Base-by-base conservation (phyloP, 2,888 invertebrate genomes). In the Tricholauxania praeusta region DNA sequence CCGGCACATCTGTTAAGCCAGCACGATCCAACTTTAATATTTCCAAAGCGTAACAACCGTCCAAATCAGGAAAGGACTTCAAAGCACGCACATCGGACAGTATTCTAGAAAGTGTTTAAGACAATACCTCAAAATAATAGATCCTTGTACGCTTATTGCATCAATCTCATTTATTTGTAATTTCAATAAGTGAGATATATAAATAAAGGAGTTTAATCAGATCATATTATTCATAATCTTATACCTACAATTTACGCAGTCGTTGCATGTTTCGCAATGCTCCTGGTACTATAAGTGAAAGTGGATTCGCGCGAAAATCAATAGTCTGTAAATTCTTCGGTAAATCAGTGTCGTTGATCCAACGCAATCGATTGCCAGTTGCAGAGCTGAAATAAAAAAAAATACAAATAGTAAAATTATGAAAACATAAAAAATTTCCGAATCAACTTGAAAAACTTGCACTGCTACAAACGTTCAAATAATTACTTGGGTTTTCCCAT, bases 21-120 rank as follows among this genome's bases (percentile, higher is more conserved):
- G 96, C 95, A 78, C 96, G 91, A 89, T 96, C 96, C 79, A 94
- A 89, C 79, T 93, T 91, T 80, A 98, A 89, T 78, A 93, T 90
- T 86, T 95, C 95, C 86, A 98, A 89, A 4, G 94, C 91, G 79
- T 85, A 84, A 32, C 94, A 93, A 63, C 95, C 96, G 83, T 93
- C 93, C 81, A 97, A 89, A 85, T 93, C 91, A 15, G 97, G 97
- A 88, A 98, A 94, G 79, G 89, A 89, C 75, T 91, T 91, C 84
- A 97, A 89, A 78, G 93, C 93, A 77, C 93, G 91, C 74, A 94
- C 93, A 88, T 96, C 96, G 60, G 97, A 96, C 78, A 98, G 86
- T 79, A 94, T 93, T 80, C 97, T 98, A 72, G 47, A 80, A 80
- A 10, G 59, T 0, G 6, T n/a, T 32, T 8, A 28, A 65, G 28